Evolutionary conservation across 53 echinoderm and acorn worm species (phyloP), one percentile per base, ranked within the genome.

Genomic region (Paracentrotus lividus): DNA sequence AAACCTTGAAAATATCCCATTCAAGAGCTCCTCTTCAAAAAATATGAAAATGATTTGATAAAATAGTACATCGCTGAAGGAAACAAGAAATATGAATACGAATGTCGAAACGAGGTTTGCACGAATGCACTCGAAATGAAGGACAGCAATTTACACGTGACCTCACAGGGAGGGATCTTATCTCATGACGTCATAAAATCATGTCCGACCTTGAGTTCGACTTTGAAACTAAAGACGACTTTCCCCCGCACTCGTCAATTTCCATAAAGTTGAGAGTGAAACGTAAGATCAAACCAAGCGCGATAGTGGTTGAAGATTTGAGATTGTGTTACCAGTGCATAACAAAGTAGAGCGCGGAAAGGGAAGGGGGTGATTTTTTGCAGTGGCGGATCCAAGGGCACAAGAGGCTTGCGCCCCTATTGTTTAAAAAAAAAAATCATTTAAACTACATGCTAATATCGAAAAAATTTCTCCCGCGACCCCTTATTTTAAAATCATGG

Each of bases 181-280:
- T 81, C 44, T 47, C 16, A 81, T 81, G 81, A 81, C 81, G 81
- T 81, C 81, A 81, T 47, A 1, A 81, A 45, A 47, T 47, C 16
- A 81, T 81, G 81, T 1, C 8, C 20, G 45, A 81, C 81, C 81
- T 81, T 81, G 81, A 26, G 27, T 38, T 45, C n/a, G 81, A 81
- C 81, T 81, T 81, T 81, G 81, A 45, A 81, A 81, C 81, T 47
- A 6, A 81, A 81, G 81, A 81, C 47, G 81, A n/a, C 81, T 47
- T 44, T 81, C 81, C 47, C 45, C 81, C 49, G 81, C 81, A 26
- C 20, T 81, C 81, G 44, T 47, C 26, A 49, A 47, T 81, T 81
- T 81, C 81, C 81, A 81, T 44, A 44, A 0, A 81, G 81, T 81
- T 12, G 47, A 81, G 81, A 26, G 47, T 9, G 81, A 81, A 81